These are phyloP conservation scores for Chionoecetes opilio DNA, from an alignment of 1,140 invertebrate genomes.

Conservation along the genomic window DNA sequence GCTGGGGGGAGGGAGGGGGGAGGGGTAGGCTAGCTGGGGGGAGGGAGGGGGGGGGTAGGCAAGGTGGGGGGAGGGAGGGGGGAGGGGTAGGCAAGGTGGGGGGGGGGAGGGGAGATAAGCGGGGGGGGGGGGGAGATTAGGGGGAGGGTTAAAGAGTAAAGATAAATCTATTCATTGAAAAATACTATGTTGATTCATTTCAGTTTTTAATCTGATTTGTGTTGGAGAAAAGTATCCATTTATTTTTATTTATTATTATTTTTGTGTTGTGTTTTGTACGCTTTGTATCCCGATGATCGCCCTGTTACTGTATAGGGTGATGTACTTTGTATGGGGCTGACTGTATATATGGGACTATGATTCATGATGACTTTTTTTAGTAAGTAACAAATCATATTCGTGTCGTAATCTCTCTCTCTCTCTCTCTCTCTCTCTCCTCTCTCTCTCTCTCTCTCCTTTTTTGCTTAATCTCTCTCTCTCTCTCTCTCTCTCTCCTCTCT, in stretches of 20 bases:
- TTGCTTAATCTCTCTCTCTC: neutral
- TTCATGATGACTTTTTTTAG: too few relatives aligned
- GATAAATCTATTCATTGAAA: neutral
- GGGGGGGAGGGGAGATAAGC: too few relatives aligned
- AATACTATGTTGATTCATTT: neutral
- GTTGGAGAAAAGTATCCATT: neutral
- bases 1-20: neutral
- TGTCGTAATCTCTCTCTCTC: too few relatives aligned
- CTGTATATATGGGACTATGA: too few relatives aligned
- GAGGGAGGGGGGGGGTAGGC: neutral
- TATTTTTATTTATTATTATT: neutral
- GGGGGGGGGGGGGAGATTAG: neutral
- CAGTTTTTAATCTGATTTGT: neutral
- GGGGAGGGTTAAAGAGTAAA: neutral
- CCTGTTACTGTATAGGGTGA: too few relatives aligned
- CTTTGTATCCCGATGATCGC: too few relatives aligned
- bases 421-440: neutral
- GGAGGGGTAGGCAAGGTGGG: too few relatives aligned
- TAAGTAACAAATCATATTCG: too few relatives aligned
- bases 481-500: too few relatives aligned
- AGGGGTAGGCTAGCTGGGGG: too few relatives aligned
- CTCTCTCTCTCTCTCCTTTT: neutral
- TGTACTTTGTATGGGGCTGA: too few relatives aligned
- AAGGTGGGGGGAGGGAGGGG: neutral
- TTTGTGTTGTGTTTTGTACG: too few relatives aligned